These are phyloP conservation scores for Mobula hypostoma DNA, from an alignment of 2,113 vertebrate genomes.

Conservation along the genomic window DNA sequence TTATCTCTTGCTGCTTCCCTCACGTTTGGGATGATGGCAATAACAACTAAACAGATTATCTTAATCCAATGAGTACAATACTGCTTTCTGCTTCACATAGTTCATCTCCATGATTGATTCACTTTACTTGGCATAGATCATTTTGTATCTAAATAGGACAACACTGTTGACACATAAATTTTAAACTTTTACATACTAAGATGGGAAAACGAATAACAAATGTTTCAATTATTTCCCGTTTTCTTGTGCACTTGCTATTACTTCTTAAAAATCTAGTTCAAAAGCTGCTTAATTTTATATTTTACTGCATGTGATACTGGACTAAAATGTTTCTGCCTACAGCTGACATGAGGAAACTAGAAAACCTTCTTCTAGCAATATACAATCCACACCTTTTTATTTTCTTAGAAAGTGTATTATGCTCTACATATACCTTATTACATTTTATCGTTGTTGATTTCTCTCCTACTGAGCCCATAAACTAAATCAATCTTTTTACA, in stretches of 20 bases:
- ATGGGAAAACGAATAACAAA: not conserved
- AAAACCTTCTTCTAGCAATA: not conserved
- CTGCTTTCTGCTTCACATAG: conserved; percentile 11
- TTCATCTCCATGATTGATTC: conserved; percentile 27
- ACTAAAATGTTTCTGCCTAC: not conserved
- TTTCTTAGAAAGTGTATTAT: not conserved
- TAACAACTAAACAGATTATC: conserved; percentile 37
- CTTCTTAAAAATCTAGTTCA: not conserved
- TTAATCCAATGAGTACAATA: conserved; percentile 27
- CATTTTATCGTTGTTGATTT: conserved; percentile 2
- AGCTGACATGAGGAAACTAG: not conserved
- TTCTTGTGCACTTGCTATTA: not conserved
- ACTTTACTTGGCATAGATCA: not conserved
- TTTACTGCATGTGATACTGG: not conserved
- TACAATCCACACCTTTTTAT: not conserved
- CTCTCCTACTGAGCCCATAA: conserved; percentile 46
- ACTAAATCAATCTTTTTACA: conserved; percentile 55
- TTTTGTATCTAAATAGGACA: not conserved
- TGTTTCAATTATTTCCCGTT: not conserved
- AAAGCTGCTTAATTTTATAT: not conserved
- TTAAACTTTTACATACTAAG: conserved; percentile 1
- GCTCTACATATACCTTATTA: not conserved
- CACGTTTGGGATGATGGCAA: conserved; percentile 33
- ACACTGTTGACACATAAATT: not conserved
- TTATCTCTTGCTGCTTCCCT: conserved; percentile 45